A percentile compares a stretch with the other conserved stretches of the same genome.
Conservation (phyloP, 2,797 vertebrate genomes). For the Otolemur crassicaudatus region DNA sequence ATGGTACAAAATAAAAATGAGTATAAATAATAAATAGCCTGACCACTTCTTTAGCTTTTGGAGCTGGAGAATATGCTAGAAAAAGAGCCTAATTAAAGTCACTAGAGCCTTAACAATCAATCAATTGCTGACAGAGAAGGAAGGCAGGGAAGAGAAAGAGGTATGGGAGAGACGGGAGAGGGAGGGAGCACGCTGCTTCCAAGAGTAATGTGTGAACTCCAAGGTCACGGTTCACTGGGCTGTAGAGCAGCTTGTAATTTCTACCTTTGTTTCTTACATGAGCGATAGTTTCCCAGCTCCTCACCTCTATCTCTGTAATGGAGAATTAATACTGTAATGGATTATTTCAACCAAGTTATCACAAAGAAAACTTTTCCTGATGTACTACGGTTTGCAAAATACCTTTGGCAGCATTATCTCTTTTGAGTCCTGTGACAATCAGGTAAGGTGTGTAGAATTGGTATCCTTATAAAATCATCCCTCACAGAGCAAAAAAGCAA, state of each 20-base stretch:
- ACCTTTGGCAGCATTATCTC: not conserved
- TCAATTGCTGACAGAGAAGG: conserved; percentile 56
- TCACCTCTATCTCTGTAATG: not conserved
- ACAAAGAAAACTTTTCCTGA: conserved; percentile 47
- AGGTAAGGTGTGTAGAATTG: not conserved
- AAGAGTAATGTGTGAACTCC: conserved; percentile 32
- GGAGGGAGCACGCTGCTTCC: not conserved
- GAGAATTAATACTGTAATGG: not conserved
- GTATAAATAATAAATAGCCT: conserved; percentile 28
- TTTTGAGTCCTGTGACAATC: not conserved
- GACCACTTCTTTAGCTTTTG: not conserved
- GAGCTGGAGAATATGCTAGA: conserved; percentile 50
- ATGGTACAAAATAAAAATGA: not conserved
- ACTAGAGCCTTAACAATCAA: conserved; percentile 56
- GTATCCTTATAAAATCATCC: not conserved
- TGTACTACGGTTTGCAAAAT: conserved; percentile 12
- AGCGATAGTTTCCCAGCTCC: not conserved
- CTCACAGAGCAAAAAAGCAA: not conserved
- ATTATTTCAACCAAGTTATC: conserved; percentile 39
- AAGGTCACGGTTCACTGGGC: conserved; percentile 37
- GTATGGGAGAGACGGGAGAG: not conserved
- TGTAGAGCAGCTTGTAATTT: conserved; percentile 48
- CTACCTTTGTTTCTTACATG: conserved; percentile 22
- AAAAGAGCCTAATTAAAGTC: conserved; percentile 68
- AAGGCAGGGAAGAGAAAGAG: conserved; percentile 25